Conservation (phyloP, 2,797 vertebrate genomes). For the Clarias fuscus region DNA sequence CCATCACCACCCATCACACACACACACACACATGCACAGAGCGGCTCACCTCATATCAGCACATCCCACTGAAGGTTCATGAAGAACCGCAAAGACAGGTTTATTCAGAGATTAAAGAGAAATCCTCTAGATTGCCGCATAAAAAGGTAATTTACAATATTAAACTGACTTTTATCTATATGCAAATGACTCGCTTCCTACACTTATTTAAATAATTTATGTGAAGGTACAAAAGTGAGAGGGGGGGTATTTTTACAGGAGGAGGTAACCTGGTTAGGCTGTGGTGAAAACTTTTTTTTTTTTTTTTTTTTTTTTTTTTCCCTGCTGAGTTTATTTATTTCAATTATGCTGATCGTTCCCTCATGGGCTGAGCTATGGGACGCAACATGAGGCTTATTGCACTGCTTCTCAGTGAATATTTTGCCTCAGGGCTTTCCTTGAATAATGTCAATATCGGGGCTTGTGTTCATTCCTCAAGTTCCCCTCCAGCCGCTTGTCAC, state of each 20-base stretch:
- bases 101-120: slow-evolving; percentile 73
- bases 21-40: not conserved
- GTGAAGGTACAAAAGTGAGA: slow-evolving; percentile 57
- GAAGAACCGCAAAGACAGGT: slow-evolving; percentile 59
- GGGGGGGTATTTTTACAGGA: slow-evolving; percentile 36
- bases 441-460: slow-evolving; percentile 49
- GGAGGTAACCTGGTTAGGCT: slow-evolving; percentile 63
- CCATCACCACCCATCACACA: not conserved
- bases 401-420: slow-evolving; percentile 53
- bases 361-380: slow-evolving; percentile 50
- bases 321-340: slow-evolving; percentile 65
- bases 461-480: slow-evolving; percentile 56
- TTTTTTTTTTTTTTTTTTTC: slow-evolving; percentile 56
- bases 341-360: slow-evolving; percentile 58
- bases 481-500: slow-evolving; percentile 57
- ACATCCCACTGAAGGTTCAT: slow-evolving; percentile 52
- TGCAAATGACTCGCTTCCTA: slow-evolving; percentile 67
- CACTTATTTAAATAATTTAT: slow-evolving; percentile 67
- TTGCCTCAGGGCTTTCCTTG: slow-evolving; percentile 45
- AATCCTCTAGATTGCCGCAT: slow-evolving; percentile 67
- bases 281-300: slow-evolving; percentile 63
- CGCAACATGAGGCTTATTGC: slow-evolving; percentile 60
- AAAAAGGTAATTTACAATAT: slow-evolving; percentile 73
- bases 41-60: not conserved
- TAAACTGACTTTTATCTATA: slow-evolving; percentile 76